A percentile compares a stretch with the other conserved stretches of the same genome.
These are phyloP conservation scores for Zaprionus gabonicus DNA, from an alignment of 1,140 invertebrate species.

Conservation along the genomic window DNA sequence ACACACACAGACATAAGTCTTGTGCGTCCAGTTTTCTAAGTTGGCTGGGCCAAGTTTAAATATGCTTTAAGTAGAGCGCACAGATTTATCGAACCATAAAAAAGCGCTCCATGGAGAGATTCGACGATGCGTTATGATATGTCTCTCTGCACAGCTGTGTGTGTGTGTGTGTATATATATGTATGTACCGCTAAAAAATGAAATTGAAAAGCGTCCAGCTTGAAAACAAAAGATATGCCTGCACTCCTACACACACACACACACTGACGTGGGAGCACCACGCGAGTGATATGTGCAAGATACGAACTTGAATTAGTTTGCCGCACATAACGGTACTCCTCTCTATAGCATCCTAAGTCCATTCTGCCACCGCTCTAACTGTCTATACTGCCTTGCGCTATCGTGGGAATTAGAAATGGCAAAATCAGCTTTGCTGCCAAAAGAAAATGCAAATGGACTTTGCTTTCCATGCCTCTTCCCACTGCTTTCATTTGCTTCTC, in stretches of 20 bases:
- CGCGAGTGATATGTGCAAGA: constrained; percentile 9
- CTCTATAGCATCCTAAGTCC: neutral
- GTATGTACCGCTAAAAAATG: constrained; percentile 15
- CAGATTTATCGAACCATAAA: constrained; percentile 61
- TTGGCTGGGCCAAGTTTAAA: constrained; percentile 51
- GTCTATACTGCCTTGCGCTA: neutral
- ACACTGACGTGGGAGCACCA: neutral
- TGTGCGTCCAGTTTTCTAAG: constrained; percentile 11
- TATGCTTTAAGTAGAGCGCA: constrained; percentile 65
- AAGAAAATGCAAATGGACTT: constrained; percentile 24
- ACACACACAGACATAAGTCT: constrained; percentile 26
- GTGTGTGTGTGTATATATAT: neutral
- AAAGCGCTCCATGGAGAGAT: constrained; percentile 17
- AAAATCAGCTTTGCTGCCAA: neutral
- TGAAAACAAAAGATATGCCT: constrained; percentile 26
- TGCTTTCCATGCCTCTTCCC: constrained; percentile 8
- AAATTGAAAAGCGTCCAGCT: constrained; percentile 32
- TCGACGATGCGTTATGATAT: constrained; percentile 51
- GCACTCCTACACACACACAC: neutral
- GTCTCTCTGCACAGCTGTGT: constrained; percentile 1
- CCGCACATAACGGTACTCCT: neutral
- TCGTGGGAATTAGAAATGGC: neutral
- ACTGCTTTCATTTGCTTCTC: neutral
- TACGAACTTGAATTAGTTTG: constrained; percentile 17
- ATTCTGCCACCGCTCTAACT: neutral